phyloP scores from a whole-genome alignment of 2,888 invertebrate species.

The Bembecia ichneumoniformis region DNA sequence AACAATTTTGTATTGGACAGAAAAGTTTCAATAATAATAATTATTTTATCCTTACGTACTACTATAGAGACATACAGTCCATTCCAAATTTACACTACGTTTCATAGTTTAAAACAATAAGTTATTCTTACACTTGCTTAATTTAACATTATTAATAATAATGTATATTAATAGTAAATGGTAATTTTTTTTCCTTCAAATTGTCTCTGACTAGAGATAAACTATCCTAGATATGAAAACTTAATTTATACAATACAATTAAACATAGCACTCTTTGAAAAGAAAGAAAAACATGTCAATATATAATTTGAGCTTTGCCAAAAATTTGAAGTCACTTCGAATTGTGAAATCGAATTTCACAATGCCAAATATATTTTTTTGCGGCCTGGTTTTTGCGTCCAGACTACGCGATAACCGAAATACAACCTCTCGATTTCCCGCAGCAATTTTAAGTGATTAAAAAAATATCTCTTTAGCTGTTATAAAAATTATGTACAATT shows the following conservation, averaged over 20 bases:
- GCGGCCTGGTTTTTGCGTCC: too few species aligned
- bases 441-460: too few species aligned
- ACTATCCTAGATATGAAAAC: slow-evolving; percentile 56
- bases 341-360: slow-evolving; percentile 65
- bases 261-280: slow-evolving; percentile 29
- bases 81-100: slow-evolving; percentile 38
- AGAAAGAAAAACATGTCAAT: slow-evolving; percentile 31
- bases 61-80: slow-evolving; percentile 42
- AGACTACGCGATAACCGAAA: neutral
- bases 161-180: slow-evolving; percentile 62
- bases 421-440: too few species aligned
- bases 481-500: too few species aligned
- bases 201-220: slow-evolving; percentile 71
- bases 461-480: too few species aligned
- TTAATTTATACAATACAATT: slow-evolving; percentile 39
- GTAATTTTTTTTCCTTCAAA: slow-evolving; percentile 57
- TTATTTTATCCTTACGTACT: slow-evolving; percentile 8
- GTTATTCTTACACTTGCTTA: slow-evolving; percentile 57
- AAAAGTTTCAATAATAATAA: slow-evolving; percentile 51
- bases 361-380: slow-evolving; percentile 1
- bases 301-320: slow-evolving; percentile 66
- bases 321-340: slow-evolving; percentile 34
- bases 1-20: slow-evolving; percentile 50
- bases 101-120: slow-evolving; percentile 50
- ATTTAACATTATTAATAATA: slow-evolving; percentile 42